These are phyloP conservation scores for Nematopogon swammerdamellus DNA, from an alignment of 2,888 invertebrate species.

Conservation along the genomic window DNA sequence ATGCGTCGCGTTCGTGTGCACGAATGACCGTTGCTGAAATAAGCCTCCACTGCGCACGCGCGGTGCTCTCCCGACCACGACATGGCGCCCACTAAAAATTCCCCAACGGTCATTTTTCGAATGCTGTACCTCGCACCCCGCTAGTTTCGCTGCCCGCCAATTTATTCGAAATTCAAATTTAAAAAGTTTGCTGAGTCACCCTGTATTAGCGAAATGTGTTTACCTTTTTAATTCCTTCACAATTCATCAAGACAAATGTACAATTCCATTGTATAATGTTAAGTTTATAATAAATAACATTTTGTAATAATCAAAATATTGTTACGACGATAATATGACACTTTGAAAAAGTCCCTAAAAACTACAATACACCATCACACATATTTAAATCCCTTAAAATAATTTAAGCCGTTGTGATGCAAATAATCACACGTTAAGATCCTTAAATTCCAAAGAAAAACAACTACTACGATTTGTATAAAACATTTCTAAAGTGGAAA, in stretches of 20 bases:
- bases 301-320: not conserved
- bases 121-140: no score
- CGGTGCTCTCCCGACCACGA: no score
- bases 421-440: not conserved
- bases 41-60: no score
- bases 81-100: no score
- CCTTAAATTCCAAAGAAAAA: not conserved
- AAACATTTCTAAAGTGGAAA: not conserved
- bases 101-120: no score
- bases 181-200: no score
- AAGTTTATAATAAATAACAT: not conserved
- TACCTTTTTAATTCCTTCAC: not conserved
- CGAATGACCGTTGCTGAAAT: no score
- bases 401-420: not conserved
- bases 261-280: not conserved
- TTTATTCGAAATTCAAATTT: no score
- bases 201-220: no score
- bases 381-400: not conserved
- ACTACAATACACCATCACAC: not conserved
- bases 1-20: no score
- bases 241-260: not conserved
- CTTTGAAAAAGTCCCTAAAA: not conserved
- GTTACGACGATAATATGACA: not conserved
- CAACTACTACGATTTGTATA: not conserved
- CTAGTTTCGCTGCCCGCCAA: no score